Evolutionary conservation across 1,140 invertebrate genomes (phyloP).

Genomic region (Drosophila ficusphila): DNA sequence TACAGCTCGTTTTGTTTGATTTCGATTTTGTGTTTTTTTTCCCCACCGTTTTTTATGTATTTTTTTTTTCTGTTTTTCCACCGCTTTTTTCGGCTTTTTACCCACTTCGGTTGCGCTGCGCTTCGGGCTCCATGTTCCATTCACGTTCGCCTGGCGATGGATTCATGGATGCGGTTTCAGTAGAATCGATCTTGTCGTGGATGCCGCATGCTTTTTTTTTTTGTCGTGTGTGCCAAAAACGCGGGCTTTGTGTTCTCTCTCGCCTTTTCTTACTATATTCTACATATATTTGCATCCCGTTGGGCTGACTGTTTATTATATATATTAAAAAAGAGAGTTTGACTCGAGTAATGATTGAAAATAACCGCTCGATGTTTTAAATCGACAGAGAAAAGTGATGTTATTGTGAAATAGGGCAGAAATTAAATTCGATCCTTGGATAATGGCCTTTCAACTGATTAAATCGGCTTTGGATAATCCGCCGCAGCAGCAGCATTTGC

Average conservation of each 20-base stretch:
- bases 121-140: slow-evolving; percentile 24
- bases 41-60: slow-evolving; percentile 9
- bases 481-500: slow-evolving; percentile 28
- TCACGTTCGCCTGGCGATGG: slow-evolving; percentile 21
- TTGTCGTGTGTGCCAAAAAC: slow-evolving; percentile 20
- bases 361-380: not conserved
- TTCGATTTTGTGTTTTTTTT: slow-evolving; percentile 23
- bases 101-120: slow-evolving; percentile 23
- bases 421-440: not conserved
- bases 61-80: slow-evolving; percentile 9
- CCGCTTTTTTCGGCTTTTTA: slow-evolving; percentile 17
- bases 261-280: not conserved
- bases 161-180: slow-evolving; percentile 59
- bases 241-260: slow-evolving; percentile 2
- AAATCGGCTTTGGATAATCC: slow-evolving; percentile 64
- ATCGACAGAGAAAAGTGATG: not conserved
- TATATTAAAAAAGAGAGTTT: not conserved
- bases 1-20: slow-evolving; percentile 27
- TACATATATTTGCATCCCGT: not conserved
- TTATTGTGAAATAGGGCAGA: not conserved
- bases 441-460: slow-evolving; percentile 73
- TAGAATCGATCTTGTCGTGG: slow-evolving; percentile 83
- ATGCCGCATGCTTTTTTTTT: slow-evolving; percentile 62
- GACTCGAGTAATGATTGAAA: not conserved
- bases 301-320: too few relatives aligned